Evolutionary conservation across 1,140 invertebrate genomes (phyloP).

Genomic region (Doryteuthis pealeii): DNA sequence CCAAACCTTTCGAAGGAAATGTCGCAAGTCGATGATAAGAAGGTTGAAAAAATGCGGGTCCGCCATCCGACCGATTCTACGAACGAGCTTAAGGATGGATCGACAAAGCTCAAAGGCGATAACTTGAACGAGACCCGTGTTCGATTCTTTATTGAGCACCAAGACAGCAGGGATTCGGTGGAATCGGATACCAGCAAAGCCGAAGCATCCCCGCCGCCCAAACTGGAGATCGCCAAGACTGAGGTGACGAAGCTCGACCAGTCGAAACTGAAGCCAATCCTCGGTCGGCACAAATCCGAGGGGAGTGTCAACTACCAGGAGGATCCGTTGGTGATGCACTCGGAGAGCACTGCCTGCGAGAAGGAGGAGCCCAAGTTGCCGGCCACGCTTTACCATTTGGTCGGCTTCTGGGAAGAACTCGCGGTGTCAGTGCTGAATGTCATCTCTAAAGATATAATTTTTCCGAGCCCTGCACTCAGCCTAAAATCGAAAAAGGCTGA

Average conservation of each 20-base stretch:
- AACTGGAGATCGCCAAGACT: constrained; percentile 21
- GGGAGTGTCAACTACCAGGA: constrained; percentile 31
- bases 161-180: constrained; percentile 22
- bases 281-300: constrained; percentile 48
- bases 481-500: constrained; percentile 61
- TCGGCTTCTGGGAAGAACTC: constrained; percentile 84
- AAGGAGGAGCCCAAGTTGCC: constrained; percentile 71
- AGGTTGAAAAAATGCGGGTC: constrained; percentile 33
- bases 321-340: constrained; percentile 20
- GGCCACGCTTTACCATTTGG: constrained; percentile 76
- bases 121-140: constrained; percentile 53
- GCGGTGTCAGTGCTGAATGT: constrained; percentile 68
- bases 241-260: constrained; percentile 7
- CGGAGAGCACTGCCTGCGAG: constrained; percentile 15
- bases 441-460: constrained; percentile 66
- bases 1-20: constrained; percentile 69
- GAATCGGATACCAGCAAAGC: constrained; percentile 14
- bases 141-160: constrained; percentile 46
- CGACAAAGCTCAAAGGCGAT: constrained; percentile 33
- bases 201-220: constrained; percentile 19
- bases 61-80: constrained; percentile 54
- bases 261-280: constrained; percentile 1
- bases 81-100: constrained; percentile 36
- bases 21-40: constrained; percentile 43
- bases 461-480: constrained; percentile 57